Conservation (phyloP, 1,140 invertebrate genomes). For the Sinonovacula constricta region DNA sequence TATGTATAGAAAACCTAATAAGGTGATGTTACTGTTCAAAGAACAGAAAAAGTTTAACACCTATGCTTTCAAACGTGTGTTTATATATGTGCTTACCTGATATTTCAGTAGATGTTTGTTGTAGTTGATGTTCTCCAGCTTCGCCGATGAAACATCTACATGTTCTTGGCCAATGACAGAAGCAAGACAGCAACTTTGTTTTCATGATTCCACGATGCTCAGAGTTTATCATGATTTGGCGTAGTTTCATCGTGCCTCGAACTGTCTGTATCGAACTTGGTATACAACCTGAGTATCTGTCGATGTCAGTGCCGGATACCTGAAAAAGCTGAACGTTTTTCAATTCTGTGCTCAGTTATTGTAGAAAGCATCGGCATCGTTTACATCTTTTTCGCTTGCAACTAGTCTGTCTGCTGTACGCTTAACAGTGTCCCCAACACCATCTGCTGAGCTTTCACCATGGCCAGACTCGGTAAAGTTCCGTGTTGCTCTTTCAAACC, state of each 20-base stretch:
- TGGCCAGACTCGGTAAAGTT: neutral
- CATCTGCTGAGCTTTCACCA: slow-evolving; percentile 1
- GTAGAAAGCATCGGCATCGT: neutral
- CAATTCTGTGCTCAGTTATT: neutral
- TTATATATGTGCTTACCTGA: no score
- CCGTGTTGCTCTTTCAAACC: neutral
- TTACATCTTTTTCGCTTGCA: neutral
- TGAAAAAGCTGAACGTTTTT: neutral
- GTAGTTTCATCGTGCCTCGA: neutral
- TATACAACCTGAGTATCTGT: neutral
- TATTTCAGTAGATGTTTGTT: no score
- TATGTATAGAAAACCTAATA: no score
- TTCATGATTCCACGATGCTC: neutral
- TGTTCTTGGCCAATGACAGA: neutral
- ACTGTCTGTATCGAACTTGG: neutral
- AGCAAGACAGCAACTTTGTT: neutral
- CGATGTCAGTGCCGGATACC: neutral
- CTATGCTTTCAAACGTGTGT: no score
- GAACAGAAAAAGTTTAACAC: no score
- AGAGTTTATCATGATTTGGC: neutral
- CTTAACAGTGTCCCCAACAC: neutral
- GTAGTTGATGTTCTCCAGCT: neutral
- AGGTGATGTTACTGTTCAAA: no score
- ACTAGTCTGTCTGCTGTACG: neutral
- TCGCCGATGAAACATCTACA: neutral